These are phyloP conservation scores for Antheraea yamamai DNA, from an alignment of 2,888 invertebrate species.

Conservation along the genomic window DNA sequence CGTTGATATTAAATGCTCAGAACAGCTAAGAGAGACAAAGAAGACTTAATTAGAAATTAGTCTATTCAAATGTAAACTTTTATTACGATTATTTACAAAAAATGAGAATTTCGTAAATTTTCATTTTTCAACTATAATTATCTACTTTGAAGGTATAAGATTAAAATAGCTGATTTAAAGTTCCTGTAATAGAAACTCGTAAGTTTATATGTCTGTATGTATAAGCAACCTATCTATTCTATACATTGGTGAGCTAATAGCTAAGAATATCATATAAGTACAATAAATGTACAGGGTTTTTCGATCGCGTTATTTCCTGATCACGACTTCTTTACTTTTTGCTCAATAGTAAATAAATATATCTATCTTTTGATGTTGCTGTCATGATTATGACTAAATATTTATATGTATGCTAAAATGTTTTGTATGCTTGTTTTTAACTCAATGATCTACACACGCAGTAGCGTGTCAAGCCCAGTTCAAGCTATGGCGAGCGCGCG, in stretches of 20 bases:
- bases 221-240: not conserved
- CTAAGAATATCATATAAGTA: slow-evolving; percentile 2
- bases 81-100: too few relatives aligned
- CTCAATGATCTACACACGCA: too few relatives aligned
- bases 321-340: slow-evolving; percentile 16
- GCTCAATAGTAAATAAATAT: slow-evolving; percentile 5
- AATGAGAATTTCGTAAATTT: not conserved
- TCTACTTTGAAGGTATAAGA: not conserved
- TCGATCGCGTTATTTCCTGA: slow-evolving; percentile 9
- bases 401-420: not conserved
- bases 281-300: slow-evolving; percentile 3
- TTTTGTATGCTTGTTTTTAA: not conserved
- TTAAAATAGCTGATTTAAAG: too few relatives aligned
- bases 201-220: not conserved
- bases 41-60: too few relatives aligned
- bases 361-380: not conserved
- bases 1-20: not conserved
- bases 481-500: too few relatives aligned
- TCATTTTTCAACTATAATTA: not conserved
- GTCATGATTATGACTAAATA: not conserved
- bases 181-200: not conserved
- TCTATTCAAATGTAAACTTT: too few relatives aligned
- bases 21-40: not conserved
- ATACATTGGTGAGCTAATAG: slow-evolving; percentile 15
- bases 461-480: too few relatives aligned